Conservation (phyloP, 2,113 vertebrate species). For the Antigone vipio region DNA sequence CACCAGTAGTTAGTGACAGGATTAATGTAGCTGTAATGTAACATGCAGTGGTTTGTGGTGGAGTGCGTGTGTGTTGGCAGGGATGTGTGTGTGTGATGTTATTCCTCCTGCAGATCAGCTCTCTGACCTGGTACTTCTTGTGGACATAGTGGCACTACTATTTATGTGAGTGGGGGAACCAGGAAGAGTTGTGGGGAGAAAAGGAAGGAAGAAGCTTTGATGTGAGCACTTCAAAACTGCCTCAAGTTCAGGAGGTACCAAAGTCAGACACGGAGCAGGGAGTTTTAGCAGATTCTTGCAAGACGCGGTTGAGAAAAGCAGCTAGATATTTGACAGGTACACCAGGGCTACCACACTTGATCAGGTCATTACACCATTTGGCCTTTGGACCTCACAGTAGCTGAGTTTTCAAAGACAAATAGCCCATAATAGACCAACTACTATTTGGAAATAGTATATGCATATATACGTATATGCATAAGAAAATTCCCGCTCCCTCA, state of each 20-base stretch:
- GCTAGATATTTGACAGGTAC: neutral
- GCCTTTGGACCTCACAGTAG: neutral
- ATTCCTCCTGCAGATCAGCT: neutral
- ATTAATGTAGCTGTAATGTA: neutral
- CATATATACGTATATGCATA: neutral
- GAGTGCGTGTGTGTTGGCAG: neutral
- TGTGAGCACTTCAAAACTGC: neutral
- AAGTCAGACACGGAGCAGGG: rapidly evolving
- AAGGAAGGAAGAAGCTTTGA: neutral
- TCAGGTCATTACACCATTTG: neutral
- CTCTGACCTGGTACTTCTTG: neutral
- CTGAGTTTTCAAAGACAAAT: neutral
- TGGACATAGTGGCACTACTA: neutral
- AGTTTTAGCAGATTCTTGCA: neutral
- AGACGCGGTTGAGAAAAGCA: neutral
- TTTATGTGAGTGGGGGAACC: neutral
- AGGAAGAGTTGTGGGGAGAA: neutral
- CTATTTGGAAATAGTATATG: neutral
- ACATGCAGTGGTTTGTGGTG: neutral
- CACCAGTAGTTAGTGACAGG: neutral
- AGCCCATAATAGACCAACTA: neutral
- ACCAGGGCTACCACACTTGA: neutral
- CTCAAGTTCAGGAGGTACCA: neutral
- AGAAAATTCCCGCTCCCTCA: neutral
- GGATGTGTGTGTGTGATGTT: neutral